Evolutionary conservation across 2,113 vertebrate genomes (phyloP).

Genomic region (Spea multiplicata): DNA sequence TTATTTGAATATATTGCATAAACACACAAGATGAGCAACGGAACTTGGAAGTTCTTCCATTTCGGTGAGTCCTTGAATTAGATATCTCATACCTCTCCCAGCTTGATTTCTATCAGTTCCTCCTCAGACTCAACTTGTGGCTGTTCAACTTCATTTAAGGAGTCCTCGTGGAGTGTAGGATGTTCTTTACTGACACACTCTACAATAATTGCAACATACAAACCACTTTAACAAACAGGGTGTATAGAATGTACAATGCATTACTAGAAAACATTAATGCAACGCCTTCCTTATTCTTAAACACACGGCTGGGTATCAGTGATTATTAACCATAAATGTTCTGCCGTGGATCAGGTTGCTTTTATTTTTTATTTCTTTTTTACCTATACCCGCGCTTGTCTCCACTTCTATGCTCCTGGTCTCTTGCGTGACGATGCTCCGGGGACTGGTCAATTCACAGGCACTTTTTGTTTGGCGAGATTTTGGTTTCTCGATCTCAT

Average conservation of each 20-base stretch:
- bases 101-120: constrained; percentile 54
- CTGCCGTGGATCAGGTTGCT: too few species aligned
- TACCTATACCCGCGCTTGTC: not conserved
- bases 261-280: too few species aligned
- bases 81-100: constrained; percentile 66
- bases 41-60: too few species aligned
- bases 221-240: too few species aligned
- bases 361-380: not conserved
- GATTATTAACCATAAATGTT: too few species aligned
- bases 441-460: not conserved
- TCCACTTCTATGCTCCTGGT: not conserved
- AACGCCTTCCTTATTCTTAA: too few species aligned
- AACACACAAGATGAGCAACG: too few species aligned
- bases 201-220: constrained; percentile 14
- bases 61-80: not conserved
- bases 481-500: not conserved
- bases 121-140: constrained; percentile 4
- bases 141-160: not conserved
- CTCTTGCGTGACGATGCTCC: not conserved
- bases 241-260: too few species aligned
- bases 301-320: too few species aligned
- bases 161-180: not conserved
- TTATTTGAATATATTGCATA: too few species aligned
- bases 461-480: not conserved
- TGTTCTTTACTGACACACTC: constrained; percentile 33